Conservation (phyloP, 1,140 invertebrate genomes). For the Drosophila sechellia region DNA sequence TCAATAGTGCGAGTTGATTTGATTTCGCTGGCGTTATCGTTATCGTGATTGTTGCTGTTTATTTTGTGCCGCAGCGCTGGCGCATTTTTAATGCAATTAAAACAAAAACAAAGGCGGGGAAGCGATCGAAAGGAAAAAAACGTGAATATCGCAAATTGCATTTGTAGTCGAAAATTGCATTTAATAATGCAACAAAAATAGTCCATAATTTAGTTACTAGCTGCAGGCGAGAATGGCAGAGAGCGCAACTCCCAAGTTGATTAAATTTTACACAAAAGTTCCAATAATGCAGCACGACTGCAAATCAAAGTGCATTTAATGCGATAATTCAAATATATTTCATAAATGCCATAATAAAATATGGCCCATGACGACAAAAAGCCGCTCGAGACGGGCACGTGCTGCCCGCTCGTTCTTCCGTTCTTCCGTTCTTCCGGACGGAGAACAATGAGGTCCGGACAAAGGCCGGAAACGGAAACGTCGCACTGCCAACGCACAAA, state of each 20-base stretch:
- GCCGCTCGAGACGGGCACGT: constrained; percentile 24
- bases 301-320: constrained; percentile 50
- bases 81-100: constrained; percentile 68
- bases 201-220: constrained; percentile 45
- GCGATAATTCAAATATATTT: constrained; percentile 55
- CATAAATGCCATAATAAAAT: constrained; percentile 50
- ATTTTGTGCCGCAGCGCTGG: constrained; percentile 25
- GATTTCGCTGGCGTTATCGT: constrained; percentile 12
- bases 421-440: constrained; percentile 12
- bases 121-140: constrained; percentile 2
- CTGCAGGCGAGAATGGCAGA: constrained; percentile 14
- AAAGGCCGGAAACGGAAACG: constrained; percentile 58
- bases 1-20: constrained; percentile 15
- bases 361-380: constrained; percentile 33
- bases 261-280: constrained; percentile 57
- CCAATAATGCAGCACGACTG: constrained; percentile 13
- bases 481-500: constrained; percentile 44
- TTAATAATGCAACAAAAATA: constrained; percentile 57
- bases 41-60: constrained; percentile 12
- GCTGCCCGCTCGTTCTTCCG: constrained; percentile 13
- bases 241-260: constrained; percentile 45
- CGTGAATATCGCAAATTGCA: constrained; percentile 13
- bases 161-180: constrained; percentile 50
- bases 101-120: constrained; percentile 32
- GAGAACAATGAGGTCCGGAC: constrained; percentile 30